These are phyloP conservation scores for Nansenia antarctica DNA, from an alignment of 2,113 vertebrate genomes.

Conservation along the genomic window DNA sequence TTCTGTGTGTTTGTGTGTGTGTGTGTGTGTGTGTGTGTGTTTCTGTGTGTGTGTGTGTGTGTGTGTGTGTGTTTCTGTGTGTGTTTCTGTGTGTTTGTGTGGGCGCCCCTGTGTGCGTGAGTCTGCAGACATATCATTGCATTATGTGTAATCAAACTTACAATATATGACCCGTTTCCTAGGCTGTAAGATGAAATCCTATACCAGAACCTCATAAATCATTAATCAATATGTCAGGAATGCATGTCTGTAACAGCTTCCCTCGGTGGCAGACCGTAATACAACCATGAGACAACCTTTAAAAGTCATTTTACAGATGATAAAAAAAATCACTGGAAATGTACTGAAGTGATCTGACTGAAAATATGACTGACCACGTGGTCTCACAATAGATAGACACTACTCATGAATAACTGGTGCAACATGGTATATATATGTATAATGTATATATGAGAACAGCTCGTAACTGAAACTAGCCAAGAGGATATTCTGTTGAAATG, in stretches of 20 bases:
- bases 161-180: slow-evolving; percentile 52
- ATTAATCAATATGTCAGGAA: slow-evolving; percentile 63
- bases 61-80: too few species aligned
- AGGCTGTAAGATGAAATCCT: slow-evolving; percentile 60
- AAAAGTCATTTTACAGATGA: slow-evolving; percentile 49
- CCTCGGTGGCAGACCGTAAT: slow-evolving; percentile 36
- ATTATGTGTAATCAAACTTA: slow-evolving; percentile 67
- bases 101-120: too few species aligned
- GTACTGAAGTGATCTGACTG: slow-evolving; percentile 28
- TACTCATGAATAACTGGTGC: too few species aligned
- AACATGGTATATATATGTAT: too few species aligned
- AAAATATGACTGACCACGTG: slow-evolving; percentile 40
- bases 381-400: too few species aligned
- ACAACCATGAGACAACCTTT: slow-evolving; percentile 48
- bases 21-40: too few species aligned
- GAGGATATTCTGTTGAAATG: too few species aligned
- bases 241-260: slow-evolving; percentile 50
- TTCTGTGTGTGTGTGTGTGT: too few species aligned
- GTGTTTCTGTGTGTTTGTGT: background rate
- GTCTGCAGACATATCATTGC: slow-evolving; percentile 49
- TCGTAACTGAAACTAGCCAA: too few species aligned
- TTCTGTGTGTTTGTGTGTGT: too few species aligned
- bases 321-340: slow-evolving; percentile 53
- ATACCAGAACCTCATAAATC: slow-evolving; percentile 64
- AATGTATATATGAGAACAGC: too few species aligned